A percentile compares a stretch with the other conserved stretches of the same genome.
phyloP scores from a whole-genome alignment of 2,888 invertebrate species.

The Drosophila fungiperda region DNA sequence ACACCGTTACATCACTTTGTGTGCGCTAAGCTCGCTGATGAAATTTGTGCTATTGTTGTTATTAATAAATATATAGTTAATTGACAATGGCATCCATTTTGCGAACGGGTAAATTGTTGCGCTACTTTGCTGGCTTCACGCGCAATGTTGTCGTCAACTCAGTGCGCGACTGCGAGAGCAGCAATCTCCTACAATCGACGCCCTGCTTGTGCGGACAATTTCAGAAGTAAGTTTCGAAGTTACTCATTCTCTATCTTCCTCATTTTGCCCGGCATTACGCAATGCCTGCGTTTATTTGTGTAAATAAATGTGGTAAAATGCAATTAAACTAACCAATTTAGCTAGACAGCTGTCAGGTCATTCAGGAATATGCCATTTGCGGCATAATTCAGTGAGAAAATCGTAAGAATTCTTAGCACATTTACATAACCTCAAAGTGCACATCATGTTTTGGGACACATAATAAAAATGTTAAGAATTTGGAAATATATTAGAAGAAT shows the following conservation, averaged over 20 bases:
- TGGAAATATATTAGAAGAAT: neutral
- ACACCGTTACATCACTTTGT: constrained; percentile 39
- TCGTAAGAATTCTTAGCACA: constrained; percentile 7
- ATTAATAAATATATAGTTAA: constrained; percentile 40
- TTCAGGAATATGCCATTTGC: constrained; percentile 9
- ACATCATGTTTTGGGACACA: neutral
- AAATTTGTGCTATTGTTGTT: constrained; percentile 41
- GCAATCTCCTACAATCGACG: constrained; percentile 86
- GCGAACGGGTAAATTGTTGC: constrained; percentile 90
- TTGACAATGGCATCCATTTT: constrained; percentile 83
- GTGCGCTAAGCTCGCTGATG: constrained; percentile 36
- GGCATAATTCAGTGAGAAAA: constrained; percentile 29
- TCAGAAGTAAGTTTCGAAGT: constrained; percentile 83
- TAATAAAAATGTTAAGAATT: neutral
- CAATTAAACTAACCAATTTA: neutral
- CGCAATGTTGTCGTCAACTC: constrained; percentile 89
- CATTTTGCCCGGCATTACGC: constrained; percentile 69
- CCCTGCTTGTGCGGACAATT: constrained; percentile 86
- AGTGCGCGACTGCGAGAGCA: constrained; percentile 88
- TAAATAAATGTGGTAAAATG: neutral
- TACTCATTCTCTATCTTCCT: constrained; percentile 9
- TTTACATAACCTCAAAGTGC: constrained; percentile 59
- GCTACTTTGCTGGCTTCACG: constrained; percentile 90
- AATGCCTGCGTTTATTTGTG: constrained; percentile 40
- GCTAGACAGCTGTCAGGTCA: neutral